A percentile compares a stretch with the other conserved stretches of the same genome.
phyloP scores from a whole-genome alignment of 2,797 vertebrate species.

The Ara ararauna region DNA sequence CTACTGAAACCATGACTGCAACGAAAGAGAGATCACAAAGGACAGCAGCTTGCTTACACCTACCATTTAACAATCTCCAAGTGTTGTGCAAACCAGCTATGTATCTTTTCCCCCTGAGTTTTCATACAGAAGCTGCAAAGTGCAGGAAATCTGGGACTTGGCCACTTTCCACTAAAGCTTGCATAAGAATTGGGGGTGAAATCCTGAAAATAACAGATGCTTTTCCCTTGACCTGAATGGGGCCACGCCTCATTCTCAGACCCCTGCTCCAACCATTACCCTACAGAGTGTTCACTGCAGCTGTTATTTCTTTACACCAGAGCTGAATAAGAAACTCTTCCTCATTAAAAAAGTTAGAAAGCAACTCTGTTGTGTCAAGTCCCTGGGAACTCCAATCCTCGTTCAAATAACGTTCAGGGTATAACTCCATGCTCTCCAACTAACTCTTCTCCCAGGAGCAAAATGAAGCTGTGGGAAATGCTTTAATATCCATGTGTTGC shows the following conservation, averaged over 20 bases:
- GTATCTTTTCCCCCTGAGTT: fast-evolving
- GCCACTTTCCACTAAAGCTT: not conserved
- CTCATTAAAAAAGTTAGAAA: conserved; percentile 60
- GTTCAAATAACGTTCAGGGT: not conserved
- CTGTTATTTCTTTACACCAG: conserved; percentile 39
- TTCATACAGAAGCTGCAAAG: not conserved
- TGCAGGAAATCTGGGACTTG: not conserved
- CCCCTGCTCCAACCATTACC: not conserved
- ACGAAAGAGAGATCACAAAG: not conserved
- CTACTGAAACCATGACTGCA: not conserved
- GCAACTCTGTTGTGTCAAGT: conserved; percentile 1
- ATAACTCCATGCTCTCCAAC: conserved; percentile 5
- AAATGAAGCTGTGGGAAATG: not conserved
- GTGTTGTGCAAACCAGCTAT: not conserved
- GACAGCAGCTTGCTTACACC: not conserved
- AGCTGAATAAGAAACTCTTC: conserved; percentile 48
- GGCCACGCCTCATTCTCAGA: conserved; percentile 11
- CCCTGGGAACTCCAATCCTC: not conserved
- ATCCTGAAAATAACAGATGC: not conserved
- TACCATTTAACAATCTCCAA: not conserved
- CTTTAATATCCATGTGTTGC: not conserved
- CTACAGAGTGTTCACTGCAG: not conserved
- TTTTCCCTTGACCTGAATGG: conserved; percentile 8
- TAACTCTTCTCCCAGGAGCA: not conserved
- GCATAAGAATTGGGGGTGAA: not conserved